These are phyloP conservation scores for Danio albolineatus DNA, from an alignment of 2,797 vertebrate genomes.

Conservation along the genomic window DNA sequence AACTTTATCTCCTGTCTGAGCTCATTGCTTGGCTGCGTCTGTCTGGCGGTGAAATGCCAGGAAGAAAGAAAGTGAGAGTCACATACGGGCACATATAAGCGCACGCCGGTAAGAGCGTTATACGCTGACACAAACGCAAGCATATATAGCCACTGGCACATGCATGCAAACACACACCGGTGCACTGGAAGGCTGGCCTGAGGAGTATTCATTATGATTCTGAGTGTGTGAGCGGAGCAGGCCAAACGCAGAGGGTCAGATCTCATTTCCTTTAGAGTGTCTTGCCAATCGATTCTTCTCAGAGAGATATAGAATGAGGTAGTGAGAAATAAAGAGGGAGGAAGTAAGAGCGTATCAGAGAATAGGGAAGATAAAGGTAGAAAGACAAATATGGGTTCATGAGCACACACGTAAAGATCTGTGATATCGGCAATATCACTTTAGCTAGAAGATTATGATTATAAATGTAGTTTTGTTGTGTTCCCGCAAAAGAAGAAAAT, in stretches of 20 bases:
- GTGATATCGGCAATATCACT: conserved; percentile 16
- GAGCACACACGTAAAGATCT: conserved; percentile 20
- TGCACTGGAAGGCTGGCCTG: conserved; percentile 22
- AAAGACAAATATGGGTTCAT: conserved; percentile 30
- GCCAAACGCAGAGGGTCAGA: conserved; percentile 54
- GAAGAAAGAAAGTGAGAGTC: conserved; percentile 29
- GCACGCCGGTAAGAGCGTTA: conserved; percentile 7
- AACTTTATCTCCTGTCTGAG: conserved; percentile 49
- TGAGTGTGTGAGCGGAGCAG: conserved; percentile 30
- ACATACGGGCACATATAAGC: conserved; percentile 10
- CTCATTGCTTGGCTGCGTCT: conserved; percentile 20
- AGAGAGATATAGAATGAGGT: conserved; percentile 43
- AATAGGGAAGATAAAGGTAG: conserved; percentile 29
- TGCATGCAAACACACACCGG: conserved; percentile 14
- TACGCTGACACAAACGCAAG: conserved; percentile 3
- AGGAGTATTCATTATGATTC: conserved; percentile 48
- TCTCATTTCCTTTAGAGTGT: conserved; percentile 53
- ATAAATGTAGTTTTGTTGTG: neutral
- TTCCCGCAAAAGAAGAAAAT: neutral
- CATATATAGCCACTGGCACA: neutral
- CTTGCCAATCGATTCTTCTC: conserved; percentile 51
- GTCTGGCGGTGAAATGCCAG: conserved; percentile 19
- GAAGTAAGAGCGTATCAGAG: neutral
- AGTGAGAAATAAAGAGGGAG: conserved; percentile 42
- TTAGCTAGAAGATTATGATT: neutral